A percentile compares a stretch with the other conserved stretches of the same genome.
These are phyloP conservation scores for Macrosoma leucophasiata DNA, from an alignment of 2,888 invertebrate species.

Conservation along the genomic window DNA sequence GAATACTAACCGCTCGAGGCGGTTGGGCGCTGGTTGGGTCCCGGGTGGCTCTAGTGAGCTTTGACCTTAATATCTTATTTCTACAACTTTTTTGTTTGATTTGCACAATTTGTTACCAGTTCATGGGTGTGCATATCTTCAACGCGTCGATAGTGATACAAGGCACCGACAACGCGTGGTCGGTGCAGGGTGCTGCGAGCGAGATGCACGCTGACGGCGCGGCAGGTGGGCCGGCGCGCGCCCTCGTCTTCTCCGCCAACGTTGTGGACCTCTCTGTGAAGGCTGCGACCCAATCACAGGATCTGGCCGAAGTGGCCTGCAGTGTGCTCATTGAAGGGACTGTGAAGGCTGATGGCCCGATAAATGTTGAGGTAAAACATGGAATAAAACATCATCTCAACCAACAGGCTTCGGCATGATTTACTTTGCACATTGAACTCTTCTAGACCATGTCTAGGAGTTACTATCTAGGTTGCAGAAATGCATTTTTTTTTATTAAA, in stretches of 20 bases:
- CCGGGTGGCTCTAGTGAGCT: too few relatives aligned
- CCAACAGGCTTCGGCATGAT: too few relatives aligned
- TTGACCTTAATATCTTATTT: neutral
- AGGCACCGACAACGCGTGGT: slow-evolving; percentile 78
- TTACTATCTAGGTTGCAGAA: too few relatives aligned
- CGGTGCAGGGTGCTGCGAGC: slow-evolving; percentile 81
- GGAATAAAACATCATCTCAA: too few relatives aligned
- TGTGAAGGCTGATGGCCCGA: slow-evolving; percentile 86
- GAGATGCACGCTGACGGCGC: slow-evolving; percentile 84
- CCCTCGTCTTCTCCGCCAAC: slow-evolving; percentile 82
- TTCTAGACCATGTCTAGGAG: too few relatives aligned
- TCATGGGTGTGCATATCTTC: slow-evolving; percentile 89
- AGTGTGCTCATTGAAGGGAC: slow-evolving; percentile 85
- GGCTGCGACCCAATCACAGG: slow-evolving; percentile 70
- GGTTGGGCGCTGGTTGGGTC: too few relatives aligned
- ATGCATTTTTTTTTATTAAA: too few relatives aligned
- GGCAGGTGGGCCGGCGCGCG: slow-evolving; percentile 80
- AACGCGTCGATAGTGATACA: slow-evolving; percentile 75
- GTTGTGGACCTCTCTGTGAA: slow-evolving; percentile 79
- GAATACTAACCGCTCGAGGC: too few relatives aligned
- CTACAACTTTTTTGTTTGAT: slow-evolving; percentile 77
- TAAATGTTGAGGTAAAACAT: slow-evolving; percentile 91
- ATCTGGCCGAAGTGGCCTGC: slow-evolving; percentile 83
- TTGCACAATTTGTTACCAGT: slow-evolving; percentile 87
- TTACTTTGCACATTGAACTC: neutral